Evolutionary conservation across 1,140 invertebrate genomes (phyloP).

Genomic region (Planococcus citri): DNA sequence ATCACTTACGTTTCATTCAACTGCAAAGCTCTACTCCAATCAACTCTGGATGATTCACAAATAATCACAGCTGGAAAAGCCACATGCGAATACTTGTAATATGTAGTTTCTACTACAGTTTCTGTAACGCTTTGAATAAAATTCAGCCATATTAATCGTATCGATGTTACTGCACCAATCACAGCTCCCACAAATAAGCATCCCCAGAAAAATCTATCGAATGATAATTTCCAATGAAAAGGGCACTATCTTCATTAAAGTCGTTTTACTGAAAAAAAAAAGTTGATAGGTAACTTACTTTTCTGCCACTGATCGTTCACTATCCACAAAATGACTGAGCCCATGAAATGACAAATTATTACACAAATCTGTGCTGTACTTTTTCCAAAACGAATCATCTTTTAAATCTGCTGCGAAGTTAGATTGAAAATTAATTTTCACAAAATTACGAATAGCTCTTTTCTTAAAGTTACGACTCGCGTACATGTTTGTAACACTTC

Average conservation of each 20-base stretch:
- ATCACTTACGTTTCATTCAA: constrained; percentile 16
- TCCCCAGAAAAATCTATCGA: constrained; percentile 22
- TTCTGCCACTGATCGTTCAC: constrained; percentile 14
- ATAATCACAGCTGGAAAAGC: constrained; percentile 31
- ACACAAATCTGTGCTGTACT: constrained; percentile 22
- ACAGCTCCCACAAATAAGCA: constrained; percentile 24
- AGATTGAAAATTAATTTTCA: background rate
- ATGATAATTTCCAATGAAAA: background rate
- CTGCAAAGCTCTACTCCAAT: constrained; percentile 26
- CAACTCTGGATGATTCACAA: constrained; percentile 30
- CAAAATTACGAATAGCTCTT: background rate
- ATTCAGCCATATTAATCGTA: constrained; percentile 20
- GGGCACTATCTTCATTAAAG: background rate
- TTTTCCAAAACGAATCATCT: constrained; percentile 11
- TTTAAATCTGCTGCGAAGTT: background rate
- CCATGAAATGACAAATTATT: constrained; percentile 25
- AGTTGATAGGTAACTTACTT: constrained; percentile 22
- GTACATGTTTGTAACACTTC: background rate
- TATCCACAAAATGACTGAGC: constrained; percentile 21
- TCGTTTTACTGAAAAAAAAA: no score
- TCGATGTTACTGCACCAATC: constrained; percentile 18
- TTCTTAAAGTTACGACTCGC: background rate
- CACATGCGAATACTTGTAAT: constrained; percentile 28
- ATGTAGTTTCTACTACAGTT: constrained; percentile 30
- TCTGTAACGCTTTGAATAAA: constrained; percentile 25